phyloP scores from a whole-genome alignment of 92 coral and sea anemone genomes.

The Epizoanthus ramosus region DNA sequence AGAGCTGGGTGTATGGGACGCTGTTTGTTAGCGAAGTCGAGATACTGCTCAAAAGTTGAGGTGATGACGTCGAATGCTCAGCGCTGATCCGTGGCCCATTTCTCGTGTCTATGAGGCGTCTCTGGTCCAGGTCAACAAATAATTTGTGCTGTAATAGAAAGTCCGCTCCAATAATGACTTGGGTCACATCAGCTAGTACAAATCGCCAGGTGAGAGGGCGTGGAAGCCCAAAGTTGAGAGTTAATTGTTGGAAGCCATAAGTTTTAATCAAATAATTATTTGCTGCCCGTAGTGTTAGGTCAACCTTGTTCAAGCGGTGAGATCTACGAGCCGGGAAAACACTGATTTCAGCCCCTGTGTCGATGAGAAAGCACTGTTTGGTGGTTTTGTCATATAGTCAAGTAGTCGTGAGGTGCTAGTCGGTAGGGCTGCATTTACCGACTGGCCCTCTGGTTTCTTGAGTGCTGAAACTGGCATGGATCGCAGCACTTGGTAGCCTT shows the following conservation, averaged over 20 bases:
- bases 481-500: constrained; percentile 54
- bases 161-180: constrained; percentile 52
- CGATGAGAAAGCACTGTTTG: constrained; percentile 52
- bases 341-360: constrained; percentile 56
- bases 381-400: constrained; percentile 46
- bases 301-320: constrained; percentile 34
- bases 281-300: constrained; percentile 56
- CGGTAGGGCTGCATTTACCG: constrained; percentile 54
- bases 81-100: constrained; percentile 35
- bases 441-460: constrained; percentile 49
- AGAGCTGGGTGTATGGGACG: constrained; percentile 32
- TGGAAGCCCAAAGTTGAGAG: constrained; percentile 55
- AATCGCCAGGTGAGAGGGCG: constrained; percentile 64
- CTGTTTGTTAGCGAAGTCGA: neutral
- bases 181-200: constrained; percentile 43
- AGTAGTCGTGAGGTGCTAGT: constrained; percentile 55
- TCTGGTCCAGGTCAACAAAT: constrained; percentile 51
- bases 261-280: constrained; percentile 52
- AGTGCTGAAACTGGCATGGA: constrained; percentile 47
- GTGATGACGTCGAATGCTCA: constrained; percentile 11
- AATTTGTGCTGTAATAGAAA: constrained; percentile 56
- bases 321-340: constrained; percentile 53
- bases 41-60: constrained; percentile 11
- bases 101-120: constrained; percentile 49
- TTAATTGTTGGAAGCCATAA: constrained; percentile 38